A percentile compares a stretch with the other conserved stretches of the same genome.
phyloP scores from a whole-genome alignment of 2,113 vertebrate genomes.

The Strix aluco region DNA sequence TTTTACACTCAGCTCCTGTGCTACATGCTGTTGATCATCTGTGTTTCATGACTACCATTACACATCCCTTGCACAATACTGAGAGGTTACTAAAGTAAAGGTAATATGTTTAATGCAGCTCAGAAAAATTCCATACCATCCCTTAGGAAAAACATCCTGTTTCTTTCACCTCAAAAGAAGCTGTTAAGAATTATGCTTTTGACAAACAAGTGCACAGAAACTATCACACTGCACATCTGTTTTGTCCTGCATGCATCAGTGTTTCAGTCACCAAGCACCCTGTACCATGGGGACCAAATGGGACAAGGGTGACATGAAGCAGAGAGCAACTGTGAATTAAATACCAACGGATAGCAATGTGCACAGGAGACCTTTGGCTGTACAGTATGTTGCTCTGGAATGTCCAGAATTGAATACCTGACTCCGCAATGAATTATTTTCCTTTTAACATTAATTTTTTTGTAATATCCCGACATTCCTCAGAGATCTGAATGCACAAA shows the following conservation, averaged over 20 bases:
- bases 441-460: not conserved
- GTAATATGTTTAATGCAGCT: not conserved
- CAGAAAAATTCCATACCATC: not conserved
- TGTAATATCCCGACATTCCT: not conserved
- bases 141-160: not conserved
- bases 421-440: not conserved
- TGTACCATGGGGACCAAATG: not conserved
- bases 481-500: not conserved
- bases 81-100: not conserved
- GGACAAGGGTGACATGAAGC: not conserved
- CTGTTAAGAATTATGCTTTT: not conserved
- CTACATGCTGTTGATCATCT: not conserved
- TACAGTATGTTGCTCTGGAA: not conserved
- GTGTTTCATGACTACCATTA: not conserved
- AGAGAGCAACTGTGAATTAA: not conserved
- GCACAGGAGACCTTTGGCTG: not conserved
- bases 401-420: not conserved
- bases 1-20: not conserved
- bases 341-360: not conserved
- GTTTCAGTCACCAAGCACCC: not conserved
- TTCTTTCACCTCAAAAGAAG: not conserved
- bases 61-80: not conserved
- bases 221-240: not conserved
- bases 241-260: not conserved
- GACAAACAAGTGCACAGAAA: not conserved